Evolutionary conservation across 2,888 invertebrate species (phyloP), one percentile per base, ranked within the genome.

Genomic region (Erannis defoliaria): DNA sequence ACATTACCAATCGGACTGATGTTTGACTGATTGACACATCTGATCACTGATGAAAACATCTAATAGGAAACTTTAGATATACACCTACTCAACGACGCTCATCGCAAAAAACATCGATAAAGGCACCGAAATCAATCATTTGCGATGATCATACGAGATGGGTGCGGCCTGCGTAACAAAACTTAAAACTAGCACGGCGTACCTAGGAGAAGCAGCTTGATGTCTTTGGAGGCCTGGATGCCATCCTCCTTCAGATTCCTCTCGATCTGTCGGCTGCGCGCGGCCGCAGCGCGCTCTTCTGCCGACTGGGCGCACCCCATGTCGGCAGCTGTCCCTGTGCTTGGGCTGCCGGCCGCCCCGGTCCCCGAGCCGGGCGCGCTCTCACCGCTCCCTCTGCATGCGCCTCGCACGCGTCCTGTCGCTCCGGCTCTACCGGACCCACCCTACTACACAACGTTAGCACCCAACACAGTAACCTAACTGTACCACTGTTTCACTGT

Each of bases 231-330:
- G 67, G 99, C 99, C 92, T 98, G 98, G 83, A 99, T 96, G 76
- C 99, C 99, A 94, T 99, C 99, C 93, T 99, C 99, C 93, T 99
- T 99, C 81, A 99, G 94, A 92, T 98, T 97, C 93, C 97, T 98
- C 94, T 99, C 99, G 86, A 99, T 99, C 93, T 97, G 96, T 94
- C 98, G 97, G 94, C 98, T 98, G 91, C 99, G 96, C 93, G 99
- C 99, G 93, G 98, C 96, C 85, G 99, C 99, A 88, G 98, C 98
- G 94, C 99, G 96, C 94, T 99, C 99, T 94, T 99, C 99, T 81
- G 99, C 99, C 94, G 99, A 99, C 96, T 99, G 98, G 93, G 99
- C 98, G 95, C 99, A 99, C 94, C 99, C 99, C 99, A 99, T 99
- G 87, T 88, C 92, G 92, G 93, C 89, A 85, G 92, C 89, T 89